A percentile compares a stretch with the other conserved stretches of the same genome.
phyloP scores from a whole-genome alignment of 1,140 invertebrate genomes.

The Drosophila ficusphila region DNA sequence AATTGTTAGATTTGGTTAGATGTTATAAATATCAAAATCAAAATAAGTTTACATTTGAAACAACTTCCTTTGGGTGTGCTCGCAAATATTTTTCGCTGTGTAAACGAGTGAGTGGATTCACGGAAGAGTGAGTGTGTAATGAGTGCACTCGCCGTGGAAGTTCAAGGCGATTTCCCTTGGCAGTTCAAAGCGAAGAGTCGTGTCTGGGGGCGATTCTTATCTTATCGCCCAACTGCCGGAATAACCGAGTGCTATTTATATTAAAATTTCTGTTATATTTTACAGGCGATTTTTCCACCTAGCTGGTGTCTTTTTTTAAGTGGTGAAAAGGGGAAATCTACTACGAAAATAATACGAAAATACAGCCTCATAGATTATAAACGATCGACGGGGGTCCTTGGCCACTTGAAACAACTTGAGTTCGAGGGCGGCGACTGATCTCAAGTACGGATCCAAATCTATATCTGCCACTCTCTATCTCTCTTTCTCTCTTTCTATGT shows the following conservation, averaged over 20 bases:
- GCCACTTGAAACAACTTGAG: constrained; percentile 9
- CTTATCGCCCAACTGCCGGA: constrained; percentile 51
- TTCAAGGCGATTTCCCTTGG: constrained; percentile 23
- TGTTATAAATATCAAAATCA: too few relatives aligned
- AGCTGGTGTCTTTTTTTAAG: too few relatives aligned
- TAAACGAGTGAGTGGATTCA: not conserved
- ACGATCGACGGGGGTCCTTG: constrained; percentile 7
- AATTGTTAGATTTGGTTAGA: too few relatives aligned
- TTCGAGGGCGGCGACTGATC: constrained; percentile 1
- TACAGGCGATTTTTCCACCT: not conserved
- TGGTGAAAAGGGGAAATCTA: not conserved
- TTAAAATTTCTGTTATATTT: constrained; percentile 10
- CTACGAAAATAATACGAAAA: constrained; percentile 1
- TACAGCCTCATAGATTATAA: constrained; percentile 16
- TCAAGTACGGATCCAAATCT: constrained; percentile 14
- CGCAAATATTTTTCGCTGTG: not conserved
- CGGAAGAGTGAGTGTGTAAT: constrained; percentile 20
- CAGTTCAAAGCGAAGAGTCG: constrained; percentile 18
- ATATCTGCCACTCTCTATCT: not conserved
- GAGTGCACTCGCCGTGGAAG: constrained; percentile 19
- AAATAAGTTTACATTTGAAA: too few relatives aligned
- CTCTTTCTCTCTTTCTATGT: not conserved
- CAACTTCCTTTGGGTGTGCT: not conserved
- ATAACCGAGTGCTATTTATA: constrained; percentile 46
- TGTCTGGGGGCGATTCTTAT: constrained; percentile 35